phyloP scores from a whole-genome alignment of 2,797 vertebrate genomes.

The Helicolenus hilgendorfi region DNA sequence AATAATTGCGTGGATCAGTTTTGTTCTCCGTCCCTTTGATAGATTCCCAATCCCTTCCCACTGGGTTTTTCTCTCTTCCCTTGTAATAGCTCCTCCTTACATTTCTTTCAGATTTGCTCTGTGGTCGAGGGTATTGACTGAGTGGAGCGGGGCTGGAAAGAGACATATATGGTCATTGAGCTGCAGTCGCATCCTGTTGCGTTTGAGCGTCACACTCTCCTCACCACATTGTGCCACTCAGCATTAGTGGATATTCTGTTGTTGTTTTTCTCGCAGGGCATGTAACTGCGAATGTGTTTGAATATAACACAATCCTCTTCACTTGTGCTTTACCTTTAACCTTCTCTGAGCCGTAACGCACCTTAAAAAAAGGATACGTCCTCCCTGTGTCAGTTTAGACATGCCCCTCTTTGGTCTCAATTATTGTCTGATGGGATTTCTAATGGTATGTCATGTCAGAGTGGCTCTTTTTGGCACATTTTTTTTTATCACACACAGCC shows the following conservation, averaged over 20 bases:
- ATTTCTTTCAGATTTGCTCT: conserved; percentile 44
- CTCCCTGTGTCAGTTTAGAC: conserved; percentile 58
- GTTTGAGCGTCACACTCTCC: conserved; percentile 10
- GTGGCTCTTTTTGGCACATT: conserved; percentile 36
- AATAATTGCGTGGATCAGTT: conserved; percentile 67
- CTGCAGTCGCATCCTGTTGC: conserved; percentile 42
- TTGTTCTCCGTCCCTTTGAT: conserved; percentile 60
- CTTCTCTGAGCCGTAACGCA: conserved; percentile 7
- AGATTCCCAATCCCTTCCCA: conserved; percentile 62
- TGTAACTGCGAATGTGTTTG: conserved; percentile 5
- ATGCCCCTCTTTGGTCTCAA: conserved; percentile 67
- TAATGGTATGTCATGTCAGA: conserved; percentile 62
- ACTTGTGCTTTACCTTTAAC: conserved; percentile 42
- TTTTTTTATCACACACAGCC: conserved; percentile 56
- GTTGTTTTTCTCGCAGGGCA: conserved; percentile 4
- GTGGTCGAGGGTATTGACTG: conserved; percentile 26
- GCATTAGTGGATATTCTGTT: conserved; percentile 4
- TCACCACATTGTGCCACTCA: conserved; percentile 20
- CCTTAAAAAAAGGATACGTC: conserved; percentile 32
- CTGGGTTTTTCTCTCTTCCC: conserved; percentile 31
- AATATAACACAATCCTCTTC: conserved; percentile 32
- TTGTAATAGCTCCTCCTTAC: conserved; percentile 31
- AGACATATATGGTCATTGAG: conserved; percentile 34
- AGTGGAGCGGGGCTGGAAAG: conserved; percentile 10
- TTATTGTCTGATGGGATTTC: conserved; percentile 76